phyloP scores from a whole-genome alignment of 2,888 invertebrate genomes.

The Meiosimyza platycephala region DNA sequence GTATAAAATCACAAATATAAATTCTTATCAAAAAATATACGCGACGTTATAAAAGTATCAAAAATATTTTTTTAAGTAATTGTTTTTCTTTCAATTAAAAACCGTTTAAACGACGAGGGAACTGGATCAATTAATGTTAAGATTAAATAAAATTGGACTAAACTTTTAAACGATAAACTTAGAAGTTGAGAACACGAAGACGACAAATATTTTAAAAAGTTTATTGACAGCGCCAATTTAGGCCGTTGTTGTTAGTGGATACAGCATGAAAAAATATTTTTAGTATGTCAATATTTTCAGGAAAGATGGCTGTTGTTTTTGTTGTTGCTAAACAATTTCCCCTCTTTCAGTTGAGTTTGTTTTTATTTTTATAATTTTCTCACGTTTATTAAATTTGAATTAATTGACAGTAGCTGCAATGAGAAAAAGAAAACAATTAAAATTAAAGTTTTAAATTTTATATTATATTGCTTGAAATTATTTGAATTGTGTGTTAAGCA shows the following conservation, averaged over 20 bases:
- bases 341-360: constrained; percentile 16
- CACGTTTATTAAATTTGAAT: not conserved
- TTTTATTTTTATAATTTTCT: constrained; percentile 24
- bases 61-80: constrained; percentile 19
- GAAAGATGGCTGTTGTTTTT: constrained; percentile 3
- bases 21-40: not conserved
- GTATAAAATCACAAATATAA: not conserved
- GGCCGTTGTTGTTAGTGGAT: not conserved
- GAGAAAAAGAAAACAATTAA: constrained; percentile 2
- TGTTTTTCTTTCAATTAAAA: not conserved
- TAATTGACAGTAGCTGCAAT: constrained; percentile 28
- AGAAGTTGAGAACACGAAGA: not conserved
- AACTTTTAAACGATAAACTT: constrained; percentile 29
- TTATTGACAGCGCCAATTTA: constrained; percentile 5
- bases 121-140: not conserved
- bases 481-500: too few relatives aligned
- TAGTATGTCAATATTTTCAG: not conserved
- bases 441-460: not conserved
- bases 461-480: not conserved
- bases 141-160: constrained; percentile 6
- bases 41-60: constrained; percentile 10
- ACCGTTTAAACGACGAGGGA: constrained; percentile 10
- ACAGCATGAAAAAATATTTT: constrained; percentile 1
- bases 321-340: constrained; percentile 4
- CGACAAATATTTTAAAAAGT: not conserved